Base-by-base conservation (phyloP, 2,797 vertebrate species). In the Triplophysa yarkandensis region DNA sequence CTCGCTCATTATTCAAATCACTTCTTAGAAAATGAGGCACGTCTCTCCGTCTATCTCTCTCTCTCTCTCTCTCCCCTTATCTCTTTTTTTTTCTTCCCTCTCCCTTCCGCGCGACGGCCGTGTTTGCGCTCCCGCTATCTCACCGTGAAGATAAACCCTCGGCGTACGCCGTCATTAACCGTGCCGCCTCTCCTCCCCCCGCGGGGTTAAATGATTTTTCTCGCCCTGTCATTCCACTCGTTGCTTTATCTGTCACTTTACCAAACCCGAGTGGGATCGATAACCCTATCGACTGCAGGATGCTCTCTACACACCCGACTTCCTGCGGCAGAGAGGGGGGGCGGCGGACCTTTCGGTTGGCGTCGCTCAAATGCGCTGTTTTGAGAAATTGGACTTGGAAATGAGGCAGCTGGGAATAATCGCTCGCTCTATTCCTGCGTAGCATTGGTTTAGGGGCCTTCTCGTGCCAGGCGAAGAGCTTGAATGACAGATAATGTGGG, bases 1-100 rank as follows among this genome's bases (percentile, higher is more conserved):
- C 63, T 77, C 64, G 58, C 73, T 82, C 67, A 77, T 82, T 83
- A 81, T 81, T 83, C 76, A 83, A 83, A 81, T 81, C 76, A 81
- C 77, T 73, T 60, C 71, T 64, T 69, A 77, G 71, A 78, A 79
- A 76, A 81, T 69, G 74, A 79, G 74, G 65, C 74, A 76, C 71
- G 61, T 73, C 74, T 61, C 72, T 54, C 64, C 34, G 55, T 62
- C 71, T 64, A 46, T 65, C 73, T 64, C 63, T 66, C 57, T 19
- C 61, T 67, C 66, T 39, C 4, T 46, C 23, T 58, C 72, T 36
- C 64, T 27, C 54, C 68, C 57, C 61, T 44, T 52, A 62, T 68
- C 71, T 46, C 60, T 58, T 7, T n/a, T 58, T 7, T n/a, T 54
- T 41, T 50, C 73, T 71, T 70, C 63, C 48, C 76, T 58, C 73